Conservation (phyloP, 2,888 invertebrate species). For the Erpobdella octoculata region DNA sequence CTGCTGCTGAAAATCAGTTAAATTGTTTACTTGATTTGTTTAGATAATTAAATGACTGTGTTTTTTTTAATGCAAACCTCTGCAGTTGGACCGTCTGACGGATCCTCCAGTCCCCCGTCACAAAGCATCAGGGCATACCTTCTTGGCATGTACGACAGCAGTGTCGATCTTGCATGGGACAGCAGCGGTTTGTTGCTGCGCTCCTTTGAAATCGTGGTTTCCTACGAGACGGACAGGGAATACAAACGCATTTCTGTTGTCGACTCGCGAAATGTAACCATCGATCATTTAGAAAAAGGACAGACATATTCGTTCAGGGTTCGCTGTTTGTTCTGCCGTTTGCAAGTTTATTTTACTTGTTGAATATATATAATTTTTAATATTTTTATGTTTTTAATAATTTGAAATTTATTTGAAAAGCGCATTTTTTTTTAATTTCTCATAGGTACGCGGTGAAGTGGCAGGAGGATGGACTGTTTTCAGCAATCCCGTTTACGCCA, state of each 20-base stretch:
- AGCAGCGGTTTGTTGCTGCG: background rate
- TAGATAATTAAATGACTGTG: too few relatives aligned
- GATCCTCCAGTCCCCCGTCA: background rate
- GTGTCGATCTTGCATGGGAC: slow-evolving; percentile 3
- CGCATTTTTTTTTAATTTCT: too few relatives aligned
- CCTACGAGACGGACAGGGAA: background rate
- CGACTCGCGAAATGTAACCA: background rate
- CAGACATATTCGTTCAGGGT: slow-evolving; percentile 13
- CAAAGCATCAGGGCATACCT: background rate
- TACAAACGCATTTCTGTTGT: background rate
- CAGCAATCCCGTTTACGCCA: slow-evolving; percentile 6
- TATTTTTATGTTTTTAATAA: background rate
- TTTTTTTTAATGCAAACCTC: too few relatives aligned
- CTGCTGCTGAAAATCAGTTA: too few relatives aligned
- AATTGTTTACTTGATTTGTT: too few relatives aligned
- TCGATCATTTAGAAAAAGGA: background rate
- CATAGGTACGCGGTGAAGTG: background rate
- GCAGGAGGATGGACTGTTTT: background rate
- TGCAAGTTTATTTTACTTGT: too few relatives aligned
- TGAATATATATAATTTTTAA: too few relatives aligned
- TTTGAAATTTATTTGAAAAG: background rate
- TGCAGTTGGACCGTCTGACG: background rate
- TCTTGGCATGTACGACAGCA: background rate
- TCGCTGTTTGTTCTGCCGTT: too few relatives aligned
- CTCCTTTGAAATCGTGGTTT: background rate